Base-by-base conservation (phyloP, 2,797 vertebrate genomes). In the Lagocephalus sceleratus region DNA sequence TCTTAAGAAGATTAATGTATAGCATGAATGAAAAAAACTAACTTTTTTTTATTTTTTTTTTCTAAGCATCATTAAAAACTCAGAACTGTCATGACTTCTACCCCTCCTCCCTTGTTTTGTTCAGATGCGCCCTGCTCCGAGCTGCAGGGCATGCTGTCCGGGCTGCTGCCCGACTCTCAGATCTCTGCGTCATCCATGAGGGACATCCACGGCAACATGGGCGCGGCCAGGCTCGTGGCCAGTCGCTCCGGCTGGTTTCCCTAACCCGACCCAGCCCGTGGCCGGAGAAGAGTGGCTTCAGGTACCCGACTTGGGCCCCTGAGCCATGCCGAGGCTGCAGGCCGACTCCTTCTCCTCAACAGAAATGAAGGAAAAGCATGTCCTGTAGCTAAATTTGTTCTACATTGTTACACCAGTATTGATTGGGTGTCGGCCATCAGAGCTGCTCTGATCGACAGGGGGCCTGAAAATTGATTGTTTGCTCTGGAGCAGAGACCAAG, bases 161-260 rank as follows among this genome's bases (percentile, higher is more conserved):
- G 97, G 5, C 90, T 95, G 53, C 92, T 99, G 8, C 86, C 95
- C 0, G 97, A 99, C 75, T 89, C 95, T 0, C 96, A 98, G 88
- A 96, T 99, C 82, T 94, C 94, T 0, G 95, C 95, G 0, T 99
- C 97, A 32, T 98, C 97, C 41, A 93, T 92, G 75, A 89, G 95
- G 52, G 94, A 98, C 77, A 95, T 97, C 42, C 95, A 97, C 43
- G 97, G 96, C 89, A 93, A 92, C 47, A 92, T 94, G 76, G 94
- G 95, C 1, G 88, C 93, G 0, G 94, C 97, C 25, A 92, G 97
- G 42, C 88, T 99, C 60, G 94, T 99, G 72, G 95, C 95, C 88
- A 98, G 96, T 79, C 92, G 95, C 25, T 95, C 94, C 0, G 97
- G 97, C 20, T 99, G 97, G 97, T 98, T 96, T 75, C 94, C 94